These are phyloP conservation scores for Amaurobius ferox DNA, from an alignment of 2,888 invertebrate species.

Conservation along the genomic window DNA sequence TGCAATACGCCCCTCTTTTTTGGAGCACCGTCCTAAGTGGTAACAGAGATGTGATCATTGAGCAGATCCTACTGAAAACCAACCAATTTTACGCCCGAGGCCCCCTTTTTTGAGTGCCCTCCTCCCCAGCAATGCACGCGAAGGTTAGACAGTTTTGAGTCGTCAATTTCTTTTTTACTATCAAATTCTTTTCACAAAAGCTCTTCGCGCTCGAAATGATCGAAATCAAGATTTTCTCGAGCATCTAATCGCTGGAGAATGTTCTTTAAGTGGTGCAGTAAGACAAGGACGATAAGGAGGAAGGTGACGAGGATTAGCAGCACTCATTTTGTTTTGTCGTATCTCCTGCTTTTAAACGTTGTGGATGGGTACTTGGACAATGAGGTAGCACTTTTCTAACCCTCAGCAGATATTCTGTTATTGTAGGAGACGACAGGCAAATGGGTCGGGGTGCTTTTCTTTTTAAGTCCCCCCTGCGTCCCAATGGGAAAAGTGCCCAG, in stretches of 20 bases:
- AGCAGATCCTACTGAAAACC: slow-evolving; percentile 57
- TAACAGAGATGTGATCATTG: slow-evolving; percentile 59
- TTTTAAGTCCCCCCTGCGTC: slow-evolving; percentile 6
- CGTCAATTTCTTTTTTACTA: slow-evolving; percentile 36
- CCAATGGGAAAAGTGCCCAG: slow-evolving; percentile 40
- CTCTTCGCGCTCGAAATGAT: slow-evolving; percentile 41
- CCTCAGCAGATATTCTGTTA: slow-evolving; percentile 59
- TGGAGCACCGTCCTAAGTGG: slow-evolving; percentile 38
- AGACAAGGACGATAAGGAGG: slow-evolving; percentile 42
- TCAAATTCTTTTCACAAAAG: slow-evolving; percentile 46
- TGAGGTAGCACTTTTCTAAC: slow-evolving; percentile 49
- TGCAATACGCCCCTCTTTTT: not conserved
- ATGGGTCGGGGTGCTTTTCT: slow-evolving; percentile 45
- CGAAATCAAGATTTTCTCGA: slow-evolving; percentile 34
- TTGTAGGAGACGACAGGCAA: slow-evolving; percentile 45
- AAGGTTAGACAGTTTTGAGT: slow-evolving; percentile 41
- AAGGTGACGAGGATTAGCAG: slow-evolving; percentile 66
- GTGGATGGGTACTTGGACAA: slow-evolving; percentile 57
- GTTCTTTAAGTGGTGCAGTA: slow-evolving; percentile 50
- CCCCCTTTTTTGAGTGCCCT: slow-evolving; percentile 17
- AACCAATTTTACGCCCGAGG: slow-evolving; percentile 65
- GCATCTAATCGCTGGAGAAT: slow-evolving; percentile 49
- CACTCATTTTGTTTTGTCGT: slow-evolving; percentile 46
- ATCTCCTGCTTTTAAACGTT: slow-evolving; percentile 17
- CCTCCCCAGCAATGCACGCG: slow-evolving; percentile 1